Base-by-base conservation (phyloP, 2,888 invertebrate species). In the Octodonta nipae region DNA sequence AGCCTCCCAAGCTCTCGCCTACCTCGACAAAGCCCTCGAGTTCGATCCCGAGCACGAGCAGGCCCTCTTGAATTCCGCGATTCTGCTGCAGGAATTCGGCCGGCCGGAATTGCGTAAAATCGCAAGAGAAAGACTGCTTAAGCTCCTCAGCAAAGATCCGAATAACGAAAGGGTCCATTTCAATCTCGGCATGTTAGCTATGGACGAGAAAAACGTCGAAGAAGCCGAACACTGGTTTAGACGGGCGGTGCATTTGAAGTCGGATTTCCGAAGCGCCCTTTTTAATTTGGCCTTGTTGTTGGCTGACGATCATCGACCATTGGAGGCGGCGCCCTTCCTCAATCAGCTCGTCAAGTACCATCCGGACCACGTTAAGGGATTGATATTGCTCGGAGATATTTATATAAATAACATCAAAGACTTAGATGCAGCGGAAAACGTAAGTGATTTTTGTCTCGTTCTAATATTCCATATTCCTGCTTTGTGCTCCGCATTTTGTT, bases 401-500 rank as follows among this genome's bases (percentile, higher is more conserved):
- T 92, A 92, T 62, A 89, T 95, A 42, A 95, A 93, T 61, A 83
- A 85, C 44, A 82, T 92, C 51, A 91, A 91, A 56, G 89, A 95
- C 60, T 63, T 92, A 53, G 86, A 89, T 58, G 86, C 88, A 2
- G 95, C 95, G 12, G 92, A 93, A 64, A 80, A 81, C 60, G 88
- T 89, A 56, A 74, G 75, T 67, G 34, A 22, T n/a, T n/a, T n/a
- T n/a, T n/a, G n/a, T n/a, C n/a, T n/a, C n/a, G n/a, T n/a, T n/a
- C n/a, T n/a, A n/a, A n/a, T n/a, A n/a, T n/a, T n/a, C n/a, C n/a
- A n/a, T n/a, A n/a, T n/a, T n/a, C n/a, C n/a, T n/a, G n/a, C n/a
- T n/a, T n/a, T n/a, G n/a, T n/a, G n/a, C n/a, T n/a, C n/a, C n/a
- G n/a, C n/a, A n/a, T n/a, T n/a, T n/a, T n/a, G n/a, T n/a, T n/a